Conservation (phyloP, 2,797 vertebrate species). For the Sternotherus odoratus region DNA sequence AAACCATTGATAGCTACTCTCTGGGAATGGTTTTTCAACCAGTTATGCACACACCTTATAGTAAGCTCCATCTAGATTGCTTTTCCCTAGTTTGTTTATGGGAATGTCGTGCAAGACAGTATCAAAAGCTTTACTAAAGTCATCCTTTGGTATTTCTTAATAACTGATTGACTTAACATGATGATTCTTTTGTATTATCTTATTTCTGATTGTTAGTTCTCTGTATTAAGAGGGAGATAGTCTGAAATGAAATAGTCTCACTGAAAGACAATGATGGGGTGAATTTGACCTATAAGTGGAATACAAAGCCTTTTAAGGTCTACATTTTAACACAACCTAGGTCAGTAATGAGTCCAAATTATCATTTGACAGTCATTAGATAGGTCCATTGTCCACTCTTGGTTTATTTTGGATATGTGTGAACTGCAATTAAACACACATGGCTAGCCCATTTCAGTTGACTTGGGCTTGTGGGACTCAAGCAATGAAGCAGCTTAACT, state of each 20-base stretch:
- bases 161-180: background rate
- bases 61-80: no score
- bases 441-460: background rate
- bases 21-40: no score
- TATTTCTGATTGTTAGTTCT: no score
- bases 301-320: background rate
- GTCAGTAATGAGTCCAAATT: background rate
- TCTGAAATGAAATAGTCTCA: no score
- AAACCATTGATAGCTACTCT: no score
- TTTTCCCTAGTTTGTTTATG: no score
- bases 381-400: background rate
- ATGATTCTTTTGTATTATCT: no score
- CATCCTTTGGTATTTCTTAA: background rate
- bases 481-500: background rate
- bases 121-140: no score
- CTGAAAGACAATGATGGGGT: no score
- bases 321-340: background rate
- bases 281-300: background rate
- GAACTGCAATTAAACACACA: background rate
- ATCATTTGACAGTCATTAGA: background rate
- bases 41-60: no score
- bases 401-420: background rate
- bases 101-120: no score
- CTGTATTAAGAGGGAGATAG: no score
- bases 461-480: background rate